Evolutionary conservation across 2,888 invertebrate species (phyloP), one percentile per base, ranked within the genome.

Genomic region (Margaritifera margaritifera): DNA sequence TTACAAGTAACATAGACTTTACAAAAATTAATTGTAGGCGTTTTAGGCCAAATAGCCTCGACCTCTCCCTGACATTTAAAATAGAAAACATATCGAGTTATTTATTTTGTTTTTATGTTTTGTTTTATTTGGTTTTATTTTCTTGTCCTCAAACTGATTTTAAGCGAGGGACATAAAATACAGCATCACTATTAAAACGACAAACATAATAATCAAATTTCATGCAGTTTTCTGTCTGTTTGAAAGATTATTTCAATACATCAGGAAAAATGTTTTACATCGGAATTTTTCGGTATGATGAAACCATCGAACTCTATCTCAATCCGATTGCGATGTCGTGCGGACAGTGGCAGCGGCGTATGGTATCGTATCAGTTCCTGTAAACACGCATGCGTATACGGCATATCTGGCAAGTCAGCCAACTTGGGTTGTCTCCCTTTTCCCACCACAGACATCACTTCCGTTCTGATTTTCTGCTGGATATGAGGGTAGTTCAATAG

Each of bases 281-380:
- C 76, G 54, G 78, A 77, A 59, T 75, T 72, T 63, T 77, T 75
- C 2, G 78, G 81, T 63, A 81, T 79, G 56, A 66, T 74, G 58
- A 74, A 79, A 20, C 73, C 75, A 50, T 78, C 78, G 50, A 78
- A 75, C 56, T 74, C 70, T 25, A 74, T 77, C 18, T 75, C 72
- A 5, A 70, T 67, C 15, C 74, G 74, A 66, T 83, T 82, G 27
- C 75, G 72, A 71, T 85, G 86, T 4, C 85, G 79, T 18, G 85
- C 80, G 0, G 81, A 84, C 8, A 86, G 74, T 1, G 85, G 84
- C 1, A 84, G 72, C 6, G 84, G 80, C 2, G 81, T 78, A 25
- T 83, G 76, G 60, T 79, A 81, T 4, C 85, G 75, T 50, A 84
- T 76, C 42, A 80, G 67, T 63, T 86, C 84, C 53, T 78, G 62